Evolutionary conservation across 2,113 vertebrate species (phyloP).

Genomic region (Rhodinocichla rosea): DNA sequence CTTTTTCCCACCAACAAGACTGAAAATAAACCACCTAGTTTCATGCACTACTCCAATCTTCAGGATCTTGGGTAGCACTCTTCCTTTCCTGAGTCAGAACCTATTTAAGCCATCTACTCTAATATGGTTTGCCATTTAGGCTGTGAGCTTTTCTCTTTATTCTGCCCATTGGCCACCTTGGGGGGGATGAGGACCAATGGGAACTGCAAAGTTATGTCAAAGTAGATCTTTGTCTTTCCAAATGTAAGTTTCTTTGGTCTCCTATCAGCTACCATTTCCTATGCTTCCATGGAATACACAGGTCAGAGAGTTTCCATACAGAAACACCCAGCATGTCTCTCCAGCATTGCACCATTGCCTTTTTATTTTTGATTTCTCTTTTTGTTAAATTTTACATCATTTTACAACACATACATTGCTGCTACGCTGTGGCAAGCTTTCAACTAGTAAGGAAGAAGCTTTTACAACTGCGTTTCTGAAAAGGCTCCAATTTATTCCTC

Average conservation of each 20-base stretch:
- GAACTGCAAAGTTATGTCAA: background rate
- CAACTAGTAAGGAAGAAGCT: constrained; percentile 15
- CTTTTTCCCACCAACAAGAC: background rate
- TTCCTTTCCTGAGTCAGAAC: background rate
- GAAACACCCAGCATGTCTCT: background rate
- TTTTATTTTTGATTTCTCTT: background rate
- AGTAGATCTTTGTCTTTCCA: background rate
- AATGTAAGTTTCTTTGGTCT: background rate
- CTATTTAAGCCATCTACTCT: background rate
- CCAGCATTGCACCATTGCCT: background rate
- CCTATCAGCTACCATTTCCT: background rate
- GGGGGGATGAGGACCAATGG: background rate
- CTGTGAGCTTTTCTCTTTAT: background rate
- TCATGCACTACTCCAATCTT: background rate
- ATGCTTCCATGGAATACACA: background rate
- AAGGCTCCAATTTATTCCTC: constrained; percentile 56
- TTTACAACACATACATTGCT: background rate
- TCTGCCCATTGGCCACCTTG: background rate
- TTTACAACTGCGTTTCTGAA: constrained; percentile 12
- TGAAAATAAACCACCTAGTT: background rate
- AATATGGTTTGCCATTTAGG: background rate
- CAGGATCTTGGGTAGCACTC: background rate
- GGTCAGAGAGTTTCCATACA: background rate
- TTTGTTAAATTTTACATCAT: constrained; percentile 9
- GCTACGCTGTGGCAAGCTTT: constrained; percentile 36